Evolutionary conservation across 2,797 vertebrate genomes (phyloP).

Genomic region (Arnoldichthys spilopterus): DNA sequence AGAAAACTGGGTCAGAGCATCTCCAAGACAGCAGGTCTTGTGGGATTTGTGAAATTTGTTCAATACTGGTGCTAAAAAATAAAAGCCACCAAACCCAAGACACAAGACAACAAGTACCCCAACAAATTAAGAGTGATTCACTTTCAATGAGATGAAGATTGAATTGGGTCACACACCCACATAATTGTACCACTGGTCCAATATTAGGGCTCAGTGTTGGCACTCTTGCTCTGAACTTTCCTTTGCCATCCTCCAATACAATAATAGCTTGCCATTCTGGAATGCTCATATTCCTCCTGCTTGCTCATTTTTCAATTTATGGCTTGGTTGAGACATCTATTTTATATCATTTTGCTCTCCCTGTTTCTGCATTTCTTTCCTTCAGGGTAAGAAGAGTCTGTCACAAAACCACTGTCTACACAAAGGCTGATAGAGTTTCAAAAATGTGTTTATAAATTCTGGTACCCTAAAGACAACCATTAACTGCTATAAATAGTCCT

Average conservation of each 20-base stretch:
- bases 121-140: not conserved
- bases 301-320: constrained; percentile 27
- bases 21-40: too few relatives aligned
- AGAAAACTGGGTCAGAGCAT: too few relatives aligned
- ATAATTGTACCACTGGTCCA: not conserved
- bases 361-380: not conserved
- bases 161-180: constrained; percentile 5
- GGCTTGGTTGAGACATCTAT: not conserved
- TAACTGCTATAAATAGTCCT: not conserved
- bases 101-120: not conserved
- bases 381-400: not conserved
- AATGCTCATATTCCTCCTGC: constrained; percentile 4
- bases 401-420: constrained; percentile 11
- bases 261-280: constrained; percentile 11
- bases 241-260: not conserved
- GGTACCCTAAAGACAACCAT: constrained; percentile 1
- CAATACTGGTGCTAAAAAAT: not conserved
- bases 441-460: constrained; percentile 1
- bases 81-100: not conserved
- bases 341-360: constrained; percentile 3
- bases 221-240: not conserved
- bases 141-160: not conserved
- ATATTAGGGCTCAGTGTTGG: not conserved
- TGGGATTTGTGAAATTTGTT: not conserved
- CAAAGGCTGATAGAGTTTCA: not conserved